phyloP scores from a whole-genome alignment of 2,113 vertebrate genomes.

The Onychostoma macrolepis region DNA sequence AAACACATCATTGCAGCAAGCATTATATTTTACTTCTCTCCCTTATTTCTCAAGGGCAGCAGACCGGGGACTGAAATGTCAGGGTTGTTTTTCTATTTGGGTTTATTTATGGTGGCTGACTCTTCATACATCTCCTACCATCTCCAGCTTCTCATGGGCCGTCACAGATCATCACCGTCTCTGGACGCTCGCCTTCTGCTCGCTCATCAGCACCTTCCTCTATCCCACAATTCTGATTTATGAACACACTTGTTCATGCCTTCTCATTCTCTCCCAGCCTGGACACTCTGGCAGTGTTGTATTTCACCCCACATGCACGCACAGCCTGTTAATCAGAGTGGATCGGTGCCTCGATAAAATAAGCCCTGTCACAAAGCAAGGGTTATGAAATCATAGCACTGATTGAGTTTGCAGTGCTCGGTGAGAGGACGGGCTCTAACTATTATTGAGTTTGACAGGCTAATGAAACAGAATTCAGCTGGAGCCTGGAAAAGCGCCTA shows the following conservation, averaged over 20 bases:
- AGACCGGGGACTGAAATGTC: conserved; percentile 14
- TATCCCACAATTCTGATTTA: conserved; percentile 73
- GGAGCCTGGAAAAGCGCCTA: background rate
- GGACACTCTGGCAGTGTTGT: conserved; percentile 61
- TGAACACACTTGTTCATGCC: conserved; percentile 32
- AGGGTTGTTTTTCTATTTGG: conserved; percentile 54
- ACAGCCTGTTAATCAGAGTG: conserved; percentile 74
- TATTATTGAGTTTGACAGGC: conserved; percentile 77
- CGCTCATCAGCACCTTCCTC: conserved; percentile 72
- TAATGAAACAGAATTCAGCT: conserved; percentile 69
- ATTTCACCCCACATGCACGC: conserved; percentile 65
- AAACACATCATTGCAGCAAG: conserved; percentile 2
- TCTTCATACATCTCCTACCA: conserved; percentile 64
- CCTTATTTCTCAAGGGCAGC: conserved; percentile 64
- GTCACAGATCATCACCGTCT: conserved; percentile 69
- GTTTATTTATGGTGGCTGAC: conserved; percentile 68
- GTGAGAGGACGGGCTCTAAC: conserved; percentile 71
- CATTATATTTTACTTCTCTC: conserved; percentile 61
- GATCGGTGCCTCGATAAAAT: conserved; percentile 85
- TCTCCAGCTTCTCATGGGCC: conserved; percentile 67
- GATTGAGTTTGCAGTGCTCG: conserved; percentile 81
- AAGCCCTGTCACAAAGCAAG: conserved; percentile 81
- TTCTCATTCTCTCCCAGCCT: conserved; percentile 44
- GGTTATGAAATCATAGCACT: conserved; percentile 91
- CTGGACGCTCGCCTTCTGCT: conserved; percentile 47